Conservation (phyloP, 2,797 vertebrate genomes). For the Champsocephalus esox region DNA sequence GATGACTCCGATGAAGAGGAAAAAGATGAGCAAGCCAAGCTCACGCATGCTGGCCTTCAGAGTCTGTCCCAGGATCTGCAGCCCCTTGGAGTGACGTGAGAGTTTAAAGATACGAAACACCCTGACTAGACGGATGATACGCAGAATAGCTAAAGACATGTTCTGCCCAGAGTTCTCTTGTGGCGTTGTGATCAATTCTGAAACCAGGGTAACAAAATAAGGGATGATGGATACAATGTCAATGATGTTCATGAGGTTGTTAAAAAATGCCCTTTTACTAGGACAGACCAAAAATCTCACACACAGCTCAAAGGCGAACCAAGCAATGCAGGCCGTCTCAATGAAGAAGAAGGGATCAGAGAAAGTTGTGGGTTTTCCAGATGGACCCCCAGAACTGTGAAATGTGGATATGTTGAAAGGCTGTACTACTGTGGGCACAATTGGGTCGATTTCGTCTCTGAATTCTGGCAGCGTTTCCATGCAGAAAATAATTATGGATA, state of each 20-base stretch:
- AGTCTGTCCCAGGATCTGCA: conserved; percentile 94
- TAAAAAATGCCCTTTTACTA: conserved; percentile 95
- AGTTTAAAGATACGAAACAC: conserved; percentile 98
- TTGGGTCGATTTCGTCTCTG: conserved; percentile 89
- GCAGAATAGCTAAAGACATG: conserved; percentile 95
- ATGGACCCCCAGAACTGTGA: conserved; percentile 56
- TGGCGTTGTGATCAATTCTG: conserved; percentile 89
- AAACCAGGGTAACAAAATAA: conserved; percentile 94
- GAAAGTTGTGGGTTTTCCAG: conserved; percentile 80
- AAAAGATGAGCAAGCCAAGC: conserved; percentile 94
- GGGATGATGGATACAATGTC: conserved; percentile 97
- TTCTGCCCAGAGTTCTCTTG: conserved; percentile 89
- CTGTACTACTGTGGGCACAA: conserved; percentile 62
- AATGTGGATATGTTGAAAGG: conserved; percentile 77
- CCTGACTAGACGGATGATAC: conserved; percentile 93
- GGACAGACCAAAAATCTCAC: conserved; percentile 94
- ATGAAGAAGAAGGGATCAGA: conserved; percentile 96
- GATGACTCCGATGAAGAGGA: conserved; percentile 97
- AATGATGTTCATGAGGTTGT: conserved; percentile 97
- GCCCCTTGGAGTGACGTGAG: conserved; percentile 92
- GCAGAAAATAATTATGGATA: conserved; percentile 98
- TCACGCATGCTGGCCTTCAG: conserved; percentile 94
- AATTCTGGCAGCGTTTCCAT: conserved; percentile 97
- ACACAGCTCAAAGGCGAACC: conserved; percentile 95
- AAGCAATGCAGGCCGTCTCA: conserved; percentile 94